Evolutionary conservation across 2,113 vertebrate genomes (phyloP).

Genomic region (Chloroceryle aenea): DNA sequence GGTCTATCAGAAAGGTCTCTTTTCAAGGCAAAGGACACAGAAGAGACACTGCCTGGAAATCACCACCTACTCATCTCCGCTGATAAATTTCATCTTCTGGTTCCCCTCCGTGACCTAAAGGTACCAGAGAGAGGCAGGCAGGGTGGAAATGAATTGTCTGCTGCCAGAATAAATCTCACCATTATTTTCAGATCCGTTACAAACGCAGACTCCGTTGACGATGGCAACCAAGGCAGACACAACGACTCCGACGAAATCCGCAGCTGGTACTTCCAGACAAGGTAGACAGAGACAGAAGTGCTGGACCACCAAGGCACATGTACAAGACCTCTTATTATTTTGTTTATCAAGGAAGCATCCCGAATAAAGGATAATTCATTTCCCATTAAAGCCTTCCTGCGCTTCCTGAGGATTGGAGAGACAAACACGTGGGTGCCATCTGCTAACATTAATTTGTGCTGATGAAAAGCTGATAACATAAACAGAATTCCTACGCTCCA

Average conservation of each 20-base stretch:
- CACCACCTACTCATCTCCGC: neutral
- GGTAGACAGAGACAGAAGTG: neutral
- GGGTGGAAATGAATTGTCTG: neutral
- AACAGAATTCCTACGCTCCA: neutral
- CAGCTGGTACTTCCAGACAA: neutral
- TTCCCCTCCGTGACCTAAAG: neutral
- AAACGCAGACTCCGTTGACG: neutral
- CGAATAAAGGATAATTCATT: neutral
- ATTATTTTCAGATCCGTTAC: neutral
- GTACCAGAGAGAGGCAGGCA: neutral
- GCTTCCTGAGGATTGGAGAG: neutral
- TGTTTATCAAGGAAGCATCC: conserved; percentile 11
- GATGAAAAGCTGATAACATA: neutral
- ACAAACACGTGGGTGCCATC: neutral
- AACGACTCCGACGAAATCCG: neutral
- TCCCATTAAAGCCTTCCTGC: neutral
- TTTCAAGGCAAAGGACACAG: neutral
- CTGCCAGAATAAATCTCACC: neutral
- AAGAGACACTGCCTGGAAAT: neutral
- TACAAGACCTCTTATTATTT: neutral
- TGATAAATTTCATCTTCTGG: neutral
- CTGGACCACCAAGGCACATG: neutral
- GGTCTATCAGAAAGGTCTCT: neutral
- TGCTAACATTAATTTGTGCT: neutral
- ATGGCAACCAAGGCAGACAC: conserved; percentile 1